Conservation (phyloP, 2,113 vertebrate species). For the Ahaetulla prasina region DNA sequence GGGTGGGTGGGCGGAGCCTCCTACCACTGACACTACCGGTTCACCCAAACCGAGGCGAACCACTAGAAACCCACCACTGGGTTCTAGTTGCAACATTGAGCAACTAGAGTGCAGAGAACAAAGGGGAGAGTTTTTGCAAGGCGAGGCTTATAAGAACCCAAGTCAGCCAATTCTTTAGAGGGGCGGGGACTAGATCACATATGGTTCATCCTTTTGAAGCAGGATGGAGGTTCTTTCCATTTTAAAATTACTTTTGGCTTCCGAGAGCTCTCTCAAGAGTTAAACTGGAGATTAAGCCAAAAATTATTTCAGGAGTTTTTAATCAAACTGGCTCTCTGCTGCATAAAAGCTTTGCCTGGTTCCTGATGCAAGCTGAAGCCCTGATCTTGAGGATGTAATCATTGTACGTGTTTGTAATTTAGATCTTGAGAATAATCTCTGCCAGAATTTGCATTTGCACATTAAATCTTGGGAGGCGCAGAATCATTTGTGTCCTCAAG, state of each 20-base stretch:
- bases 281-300: not conserved
- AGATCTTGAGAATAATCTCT: not conserved
- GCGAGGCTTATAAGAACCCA: not conserved
- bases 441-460: not conserved
- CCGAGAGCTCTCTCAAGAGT: not conserved
- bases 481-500: not conserved
- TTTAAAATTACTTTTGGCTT: not conserved
- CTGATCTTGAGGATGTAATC: not conserved
- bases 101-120: not conserved
- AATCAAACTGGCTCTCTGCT: not conserved
- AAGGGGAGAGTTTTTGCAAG: not conserved
- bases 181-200: not conserved
- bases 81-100: not conserved
- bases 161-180: too few species aligned
- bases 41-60: too few species aligned
- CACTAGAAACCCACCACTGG: too few species aligned
- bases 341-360: not conserved
- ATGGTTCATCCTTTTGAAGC: not conserved
- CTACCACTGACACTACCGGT: too few species aligned
- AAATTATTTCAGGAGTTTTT: not conserved
- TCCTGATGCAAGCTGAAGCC: not conserved
- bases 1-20: too few species aligned
- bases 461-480: not conserved
- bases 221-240: not conserved
- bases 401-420: not conserved